Evolutionary conservation across 2,888 invertebrate species (phyloP), one percentile per base, ranked within the genome.

Genomic region (Xestia rhomboidea): DNA sequence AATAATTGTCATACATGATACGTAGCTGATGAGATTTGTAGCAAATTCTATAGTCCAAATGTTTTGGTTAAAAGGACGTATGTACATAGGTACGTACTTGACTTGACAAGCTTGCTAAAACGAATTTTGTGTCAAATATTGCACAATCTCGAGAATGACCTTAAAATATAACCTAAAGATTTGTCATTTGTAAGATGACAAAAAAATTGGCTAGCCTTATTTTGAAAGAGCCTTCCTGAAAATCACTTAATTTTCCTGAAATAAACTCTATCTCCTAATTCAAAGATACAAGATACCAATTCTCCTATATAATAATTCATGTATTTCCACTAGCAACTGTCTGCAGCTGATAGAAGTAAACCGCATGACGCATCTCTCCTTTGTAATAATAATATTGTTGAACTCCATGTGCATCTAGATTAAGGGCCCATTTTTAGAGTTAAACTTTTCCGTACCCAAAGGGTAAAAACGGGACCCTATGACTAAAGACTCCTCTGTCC

Each of bases 1-100:
- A n/a, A n/a, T n/a, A n/a, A n/a, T n/a, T n/a, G 80, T 63, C 57
- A 77, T 38, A 82, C 66, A n/a, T 77, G 69, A 77, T 41, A 84
- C 57, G 30, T 76, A 73, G 38, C n/a, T 62, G 30, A 34, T 51
- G 57, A 49, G 76, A 79, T 72, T 73, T 66, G 64, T 62, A 27
- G n/a, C 54, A 69, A 8, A 21, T 34, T 11, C 34, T 24, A 13
- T 51, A n/a, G 15, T 5, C 60, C 41, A 49, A 54, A 34, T 34
- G 18, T 73, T 57, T 80, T 49, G 15, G 0, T 49, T 10, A 3
- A 41, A 79, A 18, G 15, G 3, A 18, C 60, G 8, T 38, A 34
- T 38, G 38, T 38, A 38, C 7, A 38, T 4, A 38, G 38, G 38
- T 7, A 38, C 4, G 38, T 38, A 38, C 38, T n/a, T n/a, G 34